A percentile compares a stretch with the other conserved stretches of the same genome.
These are phyloP conservation scores for Tympanoctomys barrerae DNA, from an alignment of 2,797 vertebrate genomes.

Conservation along the genomic window DNA sequence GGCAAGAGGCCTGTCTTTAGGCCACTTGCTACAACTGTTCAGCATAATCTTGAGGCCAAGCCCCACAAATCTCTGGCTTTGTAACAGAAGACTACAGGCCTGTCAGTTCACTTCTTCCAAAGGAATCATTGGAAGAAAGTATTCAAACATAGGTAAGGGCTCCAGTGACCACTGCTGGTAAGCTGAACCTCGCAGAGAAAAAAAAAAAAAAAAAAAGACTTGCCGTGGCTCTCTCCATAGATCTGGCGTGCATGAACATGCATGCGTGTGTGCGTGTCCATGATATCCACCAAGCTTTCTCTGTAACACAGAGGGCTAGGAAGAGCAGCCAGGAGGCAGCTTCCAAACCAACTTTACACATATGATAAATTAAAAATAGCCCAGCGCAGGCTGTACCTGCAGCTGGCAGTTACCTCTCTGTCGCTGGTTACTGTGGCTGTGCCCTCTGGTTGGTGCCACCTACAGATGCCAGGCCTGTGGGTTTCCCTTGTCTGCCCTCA, in stretches of 20 bases:
- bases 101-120: background rate
- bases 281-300: background rate
- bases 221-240: too few species aligned
- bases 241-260: too few species aligned
- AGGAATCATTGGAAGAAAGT: background rate
- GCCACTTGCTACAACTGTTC: background rate
- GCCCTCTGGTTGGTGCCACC: constrained; percentile 16
- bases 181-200: background rate
- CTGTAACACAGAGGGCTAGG: background rate
- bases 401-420: background rate
- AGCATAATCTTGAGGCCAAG: background rate
- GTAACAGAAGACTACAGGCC: background rate
- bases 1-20: rapidly evolving
- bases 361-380: background rate
- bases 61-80: background rate
- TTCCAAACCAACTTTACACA: background rate
- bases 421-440: background rate
- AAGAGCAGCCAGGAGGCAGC: background rate
- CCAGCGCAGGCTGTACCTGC: background rate
- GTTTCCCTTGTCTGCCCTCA: constrained; percentile 58
- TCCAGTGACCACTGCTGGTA: background rate
- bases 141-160: background rate
- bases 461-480: constrained; percentile 56
- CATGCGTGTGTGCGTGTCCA: background rate
- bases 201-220: too few species aligned